Percentiles rank a stretch among this genome's conserved stretches.
phyloP scores from a whole-genome alignment of 2,888 invertebrate genomes.

The Mayetiola destructor region DNA sequence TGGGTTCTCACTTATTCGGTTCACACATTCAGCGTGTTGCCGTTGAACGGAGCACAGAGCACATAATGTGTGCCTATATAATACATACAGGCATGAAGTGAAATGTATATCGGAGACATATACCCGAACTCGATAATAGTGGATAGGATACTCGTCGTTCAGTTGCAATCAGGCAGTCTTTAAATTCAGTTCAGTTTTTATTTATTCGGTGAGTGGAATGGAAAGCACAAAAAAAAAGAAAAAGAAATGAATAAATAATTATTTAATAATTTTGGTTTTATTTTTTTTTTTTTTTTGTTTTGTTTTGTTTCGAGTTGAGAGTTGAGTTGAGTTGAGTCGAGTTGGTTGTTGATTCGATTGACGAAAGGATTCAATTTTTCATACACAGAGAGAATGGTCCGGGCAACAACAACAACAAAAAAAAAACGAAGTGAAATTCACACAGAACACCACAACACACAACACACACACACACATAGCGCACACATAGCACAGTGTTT shows the following conservation, averaged over 20 bases:
- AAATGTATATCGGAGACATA: no score
- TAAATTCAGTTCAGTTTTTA: conserved; percentile 13
- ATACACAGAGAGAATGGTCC: neutral
- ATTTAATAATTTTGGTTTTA: conserved; percentile 7
- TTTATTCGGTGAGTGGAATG: conserved; percentile 13
- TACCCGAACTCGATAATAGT: no score
- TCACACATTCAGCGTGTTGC: no score
- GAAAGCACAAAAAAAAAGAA: neutral
- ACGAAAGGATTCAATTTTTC: no score
- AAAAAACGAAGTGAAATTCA: neutral
- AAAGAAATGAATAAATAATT: neutral
- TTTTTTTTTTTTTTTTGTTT: conserved; percentile 1
- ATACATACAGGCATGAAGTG: no score
- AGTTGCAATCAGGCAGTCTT: conserved; percentile 14
- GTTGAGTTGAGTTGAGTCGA: no score
- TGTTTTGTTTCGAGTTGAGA: no score
- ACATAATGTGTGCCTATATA: no score
- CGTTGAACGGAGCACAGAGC: no score
- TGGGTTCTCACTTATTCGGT: no score
- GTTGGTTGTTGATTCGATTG: neutral
- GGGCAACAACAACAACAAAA: neutral
- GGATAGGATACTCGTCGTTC: conserved; percentile 13
- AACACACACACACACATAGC: no score
- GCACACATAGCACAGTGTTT: neutral
- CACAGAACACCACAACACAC: no score